Conservation (phyloP, 2,797 vertebrate genomes). For the Uromys caudimaculatus region DNA sequence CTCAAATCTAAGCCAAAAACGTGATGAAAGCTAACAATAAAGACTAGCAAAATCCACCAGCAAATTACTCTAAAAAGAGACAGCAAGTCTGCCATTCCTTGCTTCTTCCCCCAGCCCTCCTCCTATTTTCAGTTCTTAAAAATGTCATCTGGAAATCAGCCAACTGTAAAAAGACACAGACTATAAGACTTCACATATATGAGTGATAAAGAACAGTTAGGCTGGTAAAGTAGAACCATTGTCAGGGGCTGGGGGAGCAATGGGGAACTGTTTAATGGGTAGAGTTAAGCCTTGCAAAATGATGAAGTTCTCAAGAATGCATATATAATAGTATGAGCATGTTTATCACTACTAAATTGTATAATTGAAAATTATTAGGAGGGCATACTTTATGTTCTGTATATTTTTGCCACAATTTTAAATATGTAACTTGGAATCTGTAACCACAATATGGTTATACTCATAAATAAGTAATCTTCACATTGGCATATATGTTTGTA, state of each 20-base stretch:
- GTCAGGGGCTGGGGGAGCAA: background rate
- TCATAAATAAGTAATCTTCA: background rate
- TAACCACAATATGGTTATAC: background rate
- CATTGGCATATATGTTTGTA: background rate
- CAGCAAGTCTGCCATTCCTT: background rate
- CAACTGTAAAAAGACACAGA: slow-evolving; percentile 9
- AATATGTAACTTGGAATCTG: background rate
- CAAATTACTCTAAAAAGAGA: slow-evolving; percentile 11
- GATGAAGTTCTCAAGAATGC: background rate
- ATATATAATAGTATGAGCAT: background rate
- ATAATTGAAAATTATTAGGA: background rate
- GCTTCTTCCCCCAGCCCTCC: background rate
- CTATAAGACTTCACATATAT: background rate
- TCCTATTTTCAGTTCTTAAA: slow-evolving; percentile 17
- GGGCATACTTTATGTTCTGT: background rate
- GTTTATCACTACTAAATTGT: background rate
- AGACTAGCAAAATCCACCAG: slow-evolving; percentile 19
- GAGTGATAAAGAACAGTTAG: background rate
- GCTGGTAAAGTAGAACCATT: background rate
- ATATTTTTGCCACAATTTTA: background rate
- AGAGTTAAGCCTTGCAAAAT: background rate
- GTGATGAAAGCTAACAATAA: slow-evolving; percentile 12
- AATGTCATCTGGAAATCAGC: slow-evolving; percentile 11
- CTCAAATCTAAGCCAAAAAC: slow-evolving; percentile 36
- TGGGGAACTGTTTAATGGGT: background rate